These are phyloP conservation scores for Bubo bubo DNA, from an alignment of 2,113 vertebrate genomes.

Conservation along the genomic window DNA sequence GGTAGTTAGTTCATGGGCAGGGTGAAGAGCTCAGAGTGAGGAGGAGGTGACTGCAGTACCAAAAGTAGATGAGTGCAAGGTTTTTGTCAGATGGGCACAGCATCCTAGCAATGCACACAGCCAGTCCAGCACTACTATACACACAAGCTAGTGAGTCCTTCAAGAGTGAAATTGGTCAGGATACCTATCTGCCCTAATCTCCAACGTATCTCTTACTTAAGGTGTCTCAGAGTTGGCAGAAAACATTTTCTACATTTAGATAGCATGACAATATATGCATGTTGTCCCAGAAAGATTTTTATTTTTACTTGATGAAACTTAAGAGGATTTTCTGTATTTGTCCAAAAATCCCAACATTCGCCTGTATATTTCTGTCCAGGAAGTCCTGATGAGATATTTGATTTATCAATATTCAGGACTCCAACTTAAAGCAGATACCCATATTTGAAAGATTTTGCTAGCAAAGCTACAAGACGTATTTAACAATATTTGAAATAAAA, in stretches of 20 bases:
- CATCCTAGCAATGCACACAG: not conserved
- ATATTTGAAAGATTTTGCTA: not conserved
- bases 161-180: not conserved
- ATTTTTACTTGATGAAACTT: not conserved
- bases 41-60: not conserved
- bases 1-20: not conserved
- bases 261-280: not conserved
- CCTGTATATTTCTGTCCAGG: not conserved
- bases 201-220: not conserved
- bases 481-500: not conserved
- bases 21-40: not conserved
- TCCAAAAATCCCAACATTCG: not conserved
- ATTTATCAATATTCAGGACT: not conserved
- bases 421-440: not conserved
- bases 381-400: not conserved
- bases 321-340: not conserved
- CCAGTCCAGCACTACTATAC: not conserved
- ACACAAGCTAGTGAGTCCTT: not conserved
- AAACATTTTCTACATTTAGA: not conserved
- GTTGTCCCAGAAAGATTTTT: not conserved
- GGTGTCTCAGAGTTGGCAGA: not conserved
- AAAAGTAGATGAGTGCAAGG: not conserved
- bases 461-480: not conserved
- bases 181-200: not conserved
- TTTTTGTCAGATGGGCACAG: not conserved